These are phyloP conservation scores for Pseudorhombus dupliciocellatus DNA, from an alignment of 2,113 vertebrate species.

Conservation along the genomic window DNA sequence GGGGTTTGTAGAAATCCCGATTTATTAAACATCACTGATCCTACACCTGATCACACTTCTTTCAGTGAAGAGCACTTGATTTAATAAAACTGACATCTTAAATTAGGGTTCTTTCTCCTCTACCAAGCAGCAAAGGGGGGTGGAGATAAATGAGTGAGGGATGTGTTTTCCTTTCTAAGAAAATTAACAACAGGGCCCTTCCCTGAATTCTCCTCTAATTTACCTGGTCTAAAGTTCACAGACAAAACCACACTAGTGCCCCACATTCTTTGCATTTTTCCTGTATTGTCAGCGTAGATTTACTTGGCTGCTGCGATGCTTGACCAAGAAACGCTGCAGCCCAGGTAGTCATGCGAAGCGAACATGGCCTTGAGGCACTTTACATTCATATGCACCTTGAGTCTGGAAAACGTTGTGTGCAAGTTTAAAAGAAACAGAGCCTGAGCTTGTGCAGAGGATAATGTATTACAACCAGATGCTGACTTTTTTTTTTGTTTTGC, in stretches of 20 bases:
- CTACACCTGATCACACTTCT: not conserved
- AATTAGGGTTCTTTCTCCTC: not conserved
- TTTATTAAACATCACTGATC: too few species aligned
- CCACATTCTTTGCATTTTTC: constrained; percentile 56
- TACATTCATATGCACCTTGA: constrained; percentile 43
- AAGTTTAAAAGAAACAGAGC: constrained; percentile 9
- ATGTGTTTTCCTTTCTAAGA: constrained; percentile 44
- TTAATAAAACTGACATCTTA: constrained; percentile 22
- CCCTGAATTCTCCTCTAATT: constrained; percentile 55
- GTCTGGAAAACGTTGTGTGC: constrained; percentile 61
- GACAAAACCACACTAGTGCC: constrained; percentile 10
- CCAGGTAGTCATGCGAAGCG: constrained; percentile 47
- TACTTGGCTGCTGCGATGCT: constrained; percentile 10
- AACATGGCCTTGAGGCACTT: constrained; percentile 35
- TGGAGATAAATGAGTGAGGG: constrained; percentile 50
- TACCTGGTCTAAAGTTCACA: constrained; percentile 66
- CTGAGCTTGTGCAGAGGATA: constrained; percentile 45
- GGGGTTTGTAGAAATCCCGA: too few species aligned
- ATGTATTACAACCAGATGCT: constrained; percentile 70
- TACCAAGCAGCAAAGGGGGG: constrained; percentile 28
- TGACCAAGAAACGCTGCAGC: constrained; percentile 21
- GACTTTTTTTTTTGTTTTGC: not conserved
- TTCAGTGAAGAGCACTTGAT: not conserved
- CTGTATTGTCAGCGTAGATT: constrained; percentile 43
- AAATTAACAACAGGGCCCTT: not conserved